Evolutionary conservation across 2,797 vertebrate genomes (phyloP).

Genomic region (Pachyuromys duprasi): DNA sequence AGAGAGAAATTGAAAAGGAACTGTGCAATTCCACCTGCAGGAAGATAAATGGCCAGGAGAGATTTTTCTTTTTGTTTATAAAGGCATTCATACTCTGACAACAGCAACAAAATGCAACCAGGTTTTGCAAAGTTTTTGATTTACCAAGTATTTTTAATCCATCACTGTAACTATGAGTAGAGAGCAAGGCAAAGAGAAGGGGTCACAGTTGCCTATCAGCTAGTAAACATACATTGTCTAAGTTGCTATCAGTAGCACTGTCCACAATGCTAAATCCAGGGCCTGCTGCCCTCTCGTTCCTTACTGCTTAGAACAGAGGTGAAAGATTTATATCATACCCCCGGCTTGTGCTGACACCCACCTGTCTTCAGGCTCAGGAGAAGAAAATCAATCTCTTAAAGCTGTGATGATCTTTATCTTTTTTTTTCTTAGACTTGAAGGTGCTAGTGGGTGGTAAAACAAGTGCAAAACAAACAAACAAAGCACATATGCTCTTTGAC

Average conservation of each 20-base stretch:
- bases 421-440: background rate
- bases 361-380: background rate
- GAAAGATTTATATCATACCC: background rate
- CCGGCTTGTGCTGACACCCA: background rate
- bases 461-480: background rate
- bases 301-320: background rate
- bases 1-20: slow-evolving; percentile 39
- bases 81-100: slow-evolving; percentile 15
- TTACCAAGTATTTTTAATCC: slow-evolving; percentile 13
- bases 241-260: background rate
- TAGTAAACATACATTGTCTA: slow-evolving; percentile 19
- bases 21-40: background rate
- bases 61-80: slow-evolving; percentile 58
- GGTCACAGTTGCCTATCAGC: slow-evolving; percentile 13
- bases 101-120: background rate
- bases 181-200: slow-evolving; percentile 48
- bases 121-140: slow-evolving; percentile 38
- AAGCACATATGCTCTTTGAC: background rate
- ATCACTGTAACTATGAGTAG: background rate
- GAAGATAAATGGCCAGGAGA: background rate
- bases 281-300: background rate
- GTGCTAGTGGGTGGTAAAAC: background rate
- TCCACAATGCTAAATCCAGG: background rate
- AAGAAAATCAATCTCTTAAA: slow-evolving; percentile 24
- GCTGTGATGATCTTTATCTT: background rate